phyloP scores from a whole-genome alignment of 2,888 invertebrate species.

The Aphodius sticticus region DNA sequence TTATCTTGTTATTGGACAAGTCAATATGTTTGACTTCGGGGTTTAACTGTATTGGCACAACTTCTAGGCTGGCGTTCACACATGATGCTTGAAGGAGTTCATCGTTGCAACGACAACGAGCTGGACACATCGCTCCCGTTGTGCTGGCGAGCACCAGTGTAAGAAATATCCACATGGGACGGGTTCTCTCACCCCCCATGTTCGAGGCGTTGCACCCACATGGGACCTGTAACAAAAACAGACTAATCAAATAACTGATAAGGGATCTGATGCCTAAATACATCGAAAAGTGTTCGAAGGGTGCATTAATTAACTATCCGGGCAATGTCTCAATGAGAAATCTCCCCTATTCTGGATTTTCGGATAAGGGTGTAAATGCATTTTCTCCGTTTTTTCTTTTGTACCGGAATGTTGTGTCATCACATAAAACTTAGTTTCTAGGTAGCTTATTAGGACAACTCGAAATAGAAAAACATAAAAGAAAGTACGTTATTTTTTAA shows the following conservation, averaged over 20 bases:
- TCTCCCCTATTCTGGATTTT: too few species aligned
- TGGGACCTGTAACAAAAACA: slow-evolving; percentile 55
- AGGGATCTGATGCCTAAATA: neutral
- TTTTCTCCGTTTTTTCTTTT: too few species aligned
- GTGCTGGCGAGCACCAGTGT: slow-evolving; percentile 62
- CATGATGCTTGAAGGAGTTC: slow-evolving; percentile 82
- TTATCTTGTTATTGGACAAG: slow-evolving; percentile 84
- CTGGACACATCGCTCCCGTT: slow-evolving; percentile 69
- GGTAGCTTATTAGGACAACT: too few species aligned
- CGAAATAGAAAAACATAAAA: too few species aligned
- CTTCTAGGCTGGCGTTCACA: slow-evolving; percentile 79
- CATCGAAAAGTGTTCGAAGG: neutral
- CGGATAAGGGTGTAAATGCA: too few species aligned
- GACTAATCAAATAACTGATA: neutral
- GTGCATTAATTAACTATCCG: too few species aligned
- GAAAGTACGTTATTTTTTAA: too few species aligned
- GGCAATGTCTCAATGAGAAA: too few species aligned
- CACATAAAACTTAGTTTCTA: too few species aligned
- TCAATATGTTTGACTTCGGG: slow-evolving; percentile 86
- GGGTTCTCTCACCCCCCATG: slow-evolving; percentile 59
- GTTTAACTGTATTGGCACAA: slow-evolving; percentile 88
- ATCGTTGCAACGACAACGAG: slow-evolving; percentile 82
- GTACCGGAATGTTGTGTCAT: too few species aligned
- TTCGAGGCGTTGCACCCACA: slow-evolving; percentile 55
- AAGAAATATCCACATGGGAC: slow-evolving; percentile 61